Base-by-base conservation (phyloP, 2,113 vertebrate species). In the Pedetes capensis region DNA sequence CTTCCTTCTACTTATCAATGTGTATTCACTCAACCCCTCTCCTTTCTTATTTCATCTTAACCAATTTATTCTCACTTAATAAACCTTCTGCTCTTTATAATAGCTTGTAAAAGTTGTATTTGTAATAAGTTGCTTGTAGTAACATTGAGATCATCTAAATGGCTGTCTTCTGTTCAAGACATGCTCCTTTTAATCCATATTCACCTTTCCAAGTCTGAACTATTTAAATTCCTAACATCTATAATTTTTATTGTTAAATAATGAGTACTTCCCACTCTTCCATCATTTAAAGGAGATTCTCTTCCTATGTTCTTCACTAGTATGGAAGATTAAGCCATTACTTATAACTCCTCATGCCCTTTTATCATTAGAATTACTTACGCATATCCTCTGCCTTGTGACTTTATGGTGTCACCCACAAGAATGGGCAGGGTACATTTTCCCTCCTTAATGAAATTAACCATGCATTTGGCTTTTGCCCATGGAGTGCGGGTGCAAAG, bases 121-220 rank as follows among this genome's bases (percentile, higher is more conserved):
- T 80, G 91, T 53, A 93, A 84, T 90, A 92, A 49, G 12, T 92
- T 37, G 7, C 49, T 69, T 76, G 29, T 37, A 71, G 49, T 71
- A 51, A 78, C 20, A 82, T 88, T 88, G 16, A 37, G 1, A 34
- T 84, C 32, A 69, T 16, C 12, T 87, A 68, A 27, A 79, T 86
- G 79, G 55, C 42, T 69, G n/a, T 85, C 47, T 78, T 87, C 69
- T 68, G 5, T 29, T 76, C 39, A 94, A 83, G 23, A 84, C 2
- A 37, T 75, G 34, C 11, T 81, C 10, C 17, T 71, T 92, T 89
- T 72, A 74, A 80, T 71, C 42, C 61, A 7, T 22, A 83, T 55
- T 68, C 6, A 82, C 10, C 25, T 93, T 74, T 68, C 49, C 16
- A 82, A 84, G 32, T 18, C 37, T 68, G 27, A 37, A 49, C 29